Conservation (phyloP, 1,140 invertebrate species). For the Laupala kohalensis region DNA sequence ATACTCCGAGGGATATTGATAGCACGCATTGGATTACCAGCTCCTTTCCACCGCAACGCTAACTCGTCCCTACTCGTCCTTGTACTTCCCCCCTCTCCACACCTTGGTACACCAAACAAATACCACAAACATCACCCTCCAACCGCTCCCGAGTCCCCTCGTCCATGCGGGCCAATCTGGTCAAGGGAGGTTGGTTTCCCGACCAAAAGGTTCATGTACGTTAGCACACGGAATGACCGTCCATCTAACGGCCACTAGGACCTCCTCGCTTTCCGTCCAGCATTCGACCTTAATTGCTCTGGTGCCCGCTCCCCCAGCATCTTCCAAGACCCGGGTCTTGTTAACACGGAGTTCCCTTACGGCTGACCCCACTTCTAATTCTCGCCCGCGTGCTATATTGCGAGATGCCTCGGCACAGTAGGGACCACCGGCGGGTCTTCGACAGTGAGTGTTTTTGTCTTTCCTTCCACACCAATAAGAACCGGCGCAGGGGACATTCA, state of each 20-base stretch:
- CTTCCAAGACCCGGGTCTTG: neutral
- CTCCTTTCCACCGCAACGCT: no score
- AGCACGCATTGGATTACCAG: no score
- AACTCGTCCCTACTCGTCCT: no score
- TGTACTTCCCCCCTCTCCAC: no score
- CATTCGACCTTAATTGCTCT: neutral
- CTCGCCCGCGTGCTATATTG: neutral
- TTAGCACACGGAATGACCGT: no score
- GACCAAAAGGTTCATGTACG: no score
- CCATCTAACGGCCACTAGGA: neutral
- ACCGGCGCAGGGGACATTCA: neutral
- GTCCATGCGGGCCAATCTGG: no score
- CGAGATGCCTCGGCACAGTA: neutral
- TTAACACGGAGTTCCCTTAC: neutral
- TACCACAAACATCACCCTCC: no score
- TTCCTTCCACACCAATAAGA: neutral
- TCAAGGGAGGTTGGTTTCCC: no score
- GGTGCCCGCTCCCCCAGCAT: neutral
- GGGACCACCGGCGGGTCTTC: neutral
- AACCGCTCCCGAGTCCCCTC: no score
- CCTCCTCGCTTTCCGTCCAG: neutral
- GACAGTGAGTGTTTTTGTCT: neutral
- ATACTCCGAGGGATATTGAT: no score
- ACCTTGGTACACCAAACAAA: no score
- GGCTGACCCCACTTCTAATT: neutral